Evolutionary conservation across 1,140 invertebrate species (phyloP), one percentile per base, ranked within the genome.

Genomic region (Samia ricini): DNA sequence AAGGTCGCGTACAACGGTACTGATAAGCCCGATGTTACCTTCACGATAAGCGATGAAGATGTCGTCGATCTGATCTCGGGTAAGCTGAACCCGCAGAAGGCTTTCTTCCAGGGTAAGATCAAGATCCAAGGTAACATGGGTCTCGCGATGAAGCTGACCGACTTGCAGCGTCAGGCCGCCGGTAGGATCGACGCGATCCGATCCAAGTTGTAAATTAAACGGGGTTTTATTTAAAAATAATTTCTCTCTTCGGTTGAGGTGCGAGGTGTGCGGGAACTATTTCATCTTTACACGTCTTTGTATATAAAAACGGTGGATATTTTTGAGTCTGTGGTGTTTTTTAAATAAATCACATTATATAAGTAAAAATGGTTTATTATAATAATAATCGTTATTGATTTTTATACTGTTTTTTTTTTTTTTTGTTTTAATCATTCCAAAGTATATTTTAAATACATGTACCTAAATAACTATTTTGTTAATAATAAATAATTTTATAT

Each of bases 81-180:
- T 18, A 97, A 97, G 89, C 88, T 99, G 33, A 97, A 98, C 82
- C 96, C 97, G 1, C 97, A 99, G 81, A 97, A 98, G 91, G 98
- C 98, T 6, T 99, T 99, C 88, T 99, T 99, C 93, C 97, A 99
- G 91, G 98, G 98, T 19, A 99, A 99, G 87, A 93, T 99, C 18
- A 98, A 98, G 90, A 95, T 98, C 56, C 95, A 98, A 85, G 98
- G 98, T 49, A 99, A 99, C 79, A 98, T 99, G 95, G 97, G 96
- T 0, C 90, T 99, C 8, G 98, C 98, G 3, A 96, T 99, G 96
- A 99, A 98, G 86, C 88, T 99, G 26, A 95, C 95, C 54, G 96
- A 98, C 72, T 91, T 98, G 57, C 96, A 97, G 76, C 94, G 93
- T 64, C 92, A 93, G 0, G 94, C 95, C 2, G 90, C 94, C 19